Evolutionary conservation across 2,888 invertebrate genomes (phyloP).

Genomic region (Drosophila algonquin): DNA sequence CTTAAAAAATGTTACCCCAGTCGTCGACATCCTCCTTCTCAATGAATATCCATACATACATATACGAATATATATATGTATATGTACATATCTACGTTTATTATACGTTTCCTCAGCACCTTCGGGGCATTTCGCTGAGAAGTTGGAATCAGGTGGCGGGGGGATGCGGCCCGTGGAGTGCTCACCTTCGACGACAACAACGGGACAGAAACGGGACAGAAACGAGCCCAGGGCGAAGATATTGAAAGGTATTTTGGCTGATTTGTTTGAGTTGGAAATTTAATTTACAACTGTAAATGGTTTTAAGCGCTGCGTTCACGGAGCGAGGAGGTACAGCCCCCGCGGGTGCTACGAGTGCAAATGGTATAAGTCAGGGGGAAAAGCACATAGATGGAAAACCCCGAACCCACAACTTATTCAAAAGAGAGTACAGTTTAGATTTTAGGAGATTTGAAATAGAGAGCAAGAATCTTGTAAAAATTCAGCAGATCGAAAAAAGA

Average conservation of each 20-base stretch:
- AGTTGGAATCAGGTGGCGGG: constrained; percentile 6
- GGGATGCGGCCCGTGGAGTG: not conserved
- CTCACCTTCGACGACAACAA: constrained; percentile 20
- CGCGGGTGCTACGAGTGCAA: not conserved
- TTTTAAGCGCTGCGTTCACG: constrained; percentile 39
- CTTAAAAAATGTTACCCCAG: constrained; percentile 78
- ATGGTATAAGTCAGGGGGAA: not conserved
- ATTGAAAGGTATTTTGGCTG: constrained; percentile 78
- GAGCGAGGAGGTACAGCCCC: not conserved
- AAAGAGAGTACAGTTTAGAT: no score
- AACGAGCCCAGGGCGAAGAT: constrained; percentile 63
- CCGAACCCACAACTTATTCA: no score
- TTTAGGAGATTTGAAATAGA: no score
- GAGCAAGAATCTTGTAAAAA: no score
- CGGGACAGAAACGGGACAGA: constrained; percentile 23
- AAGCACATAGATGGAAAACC: no score
- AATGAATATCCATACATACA: not conserved
- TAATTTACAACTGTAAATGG: constrained; percentile 77
- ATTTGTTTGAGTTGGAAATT: constrained; percentile 79
- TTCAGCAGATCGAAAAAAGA: no score
- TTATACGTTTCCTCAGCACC: constrained; percentile 33
- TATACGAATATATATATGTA: not conserved
- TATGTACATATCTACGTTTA: not conserved
- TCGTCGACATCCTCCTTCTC: constrained; percentile 36
- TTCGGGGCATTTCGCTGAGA: constrained; percentile 39